These are phyloP conservation scores for Heliocidaris tuberculata DNA, from an alignment of 35 echinoderm and acorn worm genomes.

Conservation along the genomic window DNA sequence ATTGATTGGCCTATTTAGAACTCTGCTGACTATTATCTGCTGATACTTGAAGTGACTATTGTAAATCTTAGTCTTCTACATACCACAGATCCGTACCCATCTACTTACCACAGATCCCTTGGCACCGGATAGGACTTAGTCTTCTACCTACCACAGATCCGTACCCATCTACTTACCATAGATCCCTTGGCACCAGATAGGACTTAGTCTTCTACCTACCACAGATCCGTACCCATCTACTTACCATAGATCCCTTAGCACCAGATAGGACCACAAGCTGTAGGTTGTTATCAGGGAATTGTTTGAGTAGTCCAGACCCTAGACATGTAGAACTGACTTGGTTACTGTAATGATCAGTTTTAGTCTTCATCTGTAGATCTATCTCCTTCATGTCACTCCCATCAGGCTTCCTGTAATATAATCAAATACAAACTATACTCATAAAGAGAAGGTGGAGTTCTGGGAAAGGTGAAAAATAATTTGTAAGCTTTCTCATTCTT, in stretches of 20 bases:
- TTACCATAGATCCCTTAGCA: slow-evolving; percentile 95
- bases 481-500: too few relatives aligned
- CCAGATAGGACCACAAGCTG: slow-evolving; percentile 94
- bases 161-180: slow-evolving; percentile 64
- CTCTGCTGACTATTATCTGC: too few relatives aligned
- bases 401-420: slow-evolving; percentile 55
- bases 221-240: neutral
- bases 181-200: slow-evolving; percentile 93
- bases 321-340: slow-evolving; percentile 77
- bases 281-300: slow-evolving; percentile 89
- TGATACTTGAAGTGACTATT: too few relatives aligned
- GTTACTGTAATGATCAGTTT: slow-evolving; percentile 81
- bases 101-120: slow-evolving; percentile 33
- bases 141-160: slow-evolving; percentile 75
- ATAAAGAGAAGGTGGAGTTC: too few relatives aligned
- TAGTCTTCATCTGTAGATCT: slow-evolving; percentile 75
- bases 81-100: too few relatives aligned
- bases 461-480: too few relatives aligned
- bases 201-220: neutral
- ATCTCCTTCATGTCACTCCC: slow-evolving; percentile 77
- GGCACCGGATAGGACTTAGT: slow-evolving; percentile 81
- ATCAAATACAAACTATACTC: neutral
- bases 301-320: slow-evolving; percentile 72
- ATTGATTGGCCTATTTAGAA: too few relatives aligned
- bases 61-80: too few relatives aligned